These are phyloP conservation scores for Andricus curvator DNA, from an alignment of 2,888 invertebrate species.

Conservation along the genomic window DNA sequence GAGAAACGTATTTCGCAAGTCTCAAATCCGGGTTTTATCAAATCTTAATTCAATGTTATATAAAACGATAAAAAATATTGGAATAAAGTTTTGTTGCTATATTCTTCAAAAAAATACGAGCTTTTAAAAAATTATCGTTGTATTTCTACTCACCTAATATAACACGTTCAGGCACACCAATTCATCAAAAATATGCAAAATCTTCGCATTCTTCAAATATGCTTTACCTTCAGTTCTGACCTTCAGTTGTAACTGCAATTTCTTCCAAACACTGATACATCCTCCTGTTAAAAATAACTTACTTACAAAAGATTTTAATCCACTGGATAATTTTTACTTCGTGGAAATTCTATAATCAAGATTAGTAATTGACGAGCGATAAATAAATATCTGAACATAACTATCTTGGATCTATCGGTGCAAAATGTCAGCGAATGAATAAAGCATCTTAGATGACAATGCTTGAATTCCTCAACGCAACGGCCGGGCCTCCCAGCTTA, in stretches of 20 bases:
- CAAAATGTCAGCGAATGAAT: neutral
- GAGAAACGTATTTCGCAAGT: no score
- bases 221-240: neutral
- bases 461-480: neutral
- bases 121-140: no score
- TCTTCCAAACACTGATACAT: neutral
- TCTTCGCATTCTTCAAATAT: neutral
- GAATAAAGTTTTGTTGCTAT: no score
- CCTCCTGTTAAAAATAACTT: neutral
- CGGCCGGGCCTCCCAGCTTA: neutral
- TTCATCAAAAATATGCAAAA: neutral
- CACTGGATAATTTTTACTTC: neutral
- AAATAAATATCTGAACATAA: neutral
- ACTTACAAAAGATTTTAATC: neutral
- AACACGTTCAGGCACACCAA: no score
- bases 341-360: neutral
- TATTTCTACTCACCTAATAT: no score
- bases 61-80: no score
- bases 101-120: no score
- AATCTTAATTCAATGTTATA: no score
- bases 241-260: neutral
- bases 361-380: neutral
- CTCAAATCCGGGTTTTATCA: no score
- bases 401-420: neutral
- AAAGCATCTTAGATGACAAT: constrained; percentile 5